Percentiles rank a stretch among this genome's conserved stretches.
Conservation (phyloP, 2,113 vertebrate species). For the Perca fluviatilis region DNA sequence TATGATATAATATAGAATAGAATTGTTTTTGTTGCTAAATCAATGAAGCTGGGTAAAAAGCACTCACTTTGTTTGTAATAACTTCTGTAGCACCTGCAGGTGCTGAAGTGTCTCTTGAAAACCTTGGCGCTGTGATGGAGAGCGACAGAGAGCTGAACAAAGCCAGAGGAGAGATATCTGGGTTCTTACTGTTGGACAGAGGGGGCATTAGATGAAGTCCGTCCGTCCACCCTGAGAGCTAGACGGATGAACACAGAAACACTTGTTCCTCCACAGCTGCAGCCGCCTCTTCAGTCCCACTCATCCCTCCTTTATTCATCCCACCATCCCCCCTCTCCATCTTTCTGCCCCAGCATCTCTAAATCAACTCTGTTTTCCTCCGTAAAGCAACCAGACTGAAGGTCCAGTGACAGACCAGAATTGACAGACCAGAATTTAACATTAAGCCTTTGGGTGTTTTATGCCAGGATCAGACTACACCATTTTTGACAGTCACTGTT, state of each 20-base stretch:
- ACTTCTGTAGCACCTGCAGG: not conserved
- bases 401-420: not conserved
- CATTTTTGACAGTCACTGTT: too few species aligned
- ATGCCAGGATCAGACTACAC: too few species aligned
- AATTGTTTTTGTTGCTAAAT: not conserved
- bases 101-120: constrained; percentile 9
- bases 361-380: not conserved
- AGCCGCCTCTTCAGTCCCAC: not conserved
- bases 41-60: not conserved
- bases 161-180: not conserved
- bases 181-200: not conserved
- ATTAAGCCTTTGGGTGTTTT: not conserved
- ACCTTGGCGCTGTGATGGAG: too few species aligned
- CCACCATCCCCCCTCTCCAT: not conserved
- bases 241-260: not conserved
- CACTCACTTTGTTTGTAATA: not conserved
- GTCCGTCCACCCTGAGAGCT: constrained; percentile 17
- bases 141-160: not conserved
- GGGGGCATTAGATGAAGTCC: not conserved
- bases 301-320: not conserved
- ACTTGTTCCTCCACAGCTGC: constrained; percentile 32
- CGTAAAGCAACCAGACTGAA: not conserved
- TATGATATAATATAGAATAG: not conserved
- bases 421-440: too few species aligned
- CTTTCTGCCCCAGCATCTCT: not conserved